Base-by-base conservation (phyloP, 2,113 vertebrate genomes). In the Chionodraco myersi region DNA sequence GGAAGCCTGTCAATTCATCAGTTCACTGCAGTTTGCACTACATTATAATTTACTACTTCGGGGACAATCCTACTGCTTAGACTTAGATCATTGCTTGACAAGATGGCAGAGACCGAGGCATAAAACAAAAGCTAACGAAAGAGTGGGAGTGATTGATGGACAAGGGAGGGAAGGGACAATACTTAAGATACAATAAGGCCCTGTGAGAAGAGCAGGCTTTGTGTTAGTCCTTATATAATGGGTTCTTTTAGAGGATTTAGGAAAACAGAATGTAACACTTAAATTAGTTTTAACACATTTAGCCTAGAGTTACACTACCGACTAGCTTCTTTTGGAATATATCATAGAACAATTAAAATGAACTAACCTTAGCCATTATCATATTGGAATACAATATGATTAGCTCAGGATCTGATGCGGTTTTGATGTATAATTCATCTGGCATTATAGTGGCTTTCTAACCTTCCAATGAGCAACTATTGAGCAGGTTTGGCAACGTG, bases 61-160 rank as follows among this genome's bases (percentile, higher is more conserved):
- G 61, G 7, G 3, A 65, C 34, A 49, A 41, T 18, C 30, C 1
- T 2, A 1, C 16, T 69, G 0, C 10, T 62, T 48, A 41, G 30
- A 41, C 16, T 65, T 47, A 57, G 36, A 69, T 79, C 18, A 59
- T 18, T 3, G 57, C 62, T 36, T 59, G 74, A 82, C 61, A 60
- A 8, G 60, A 52, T 8, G 3, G 6, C 53, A 0, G 23, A 60
- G 64, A 9, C 36, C 6, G 54, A 10, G 47, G 26, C 44, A 44
- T 49, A 74, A 47, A 53, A 65, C 63, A 87, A 83, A 81, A 68
- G 71, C 51, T 0, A 10, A 62, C 18, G 11, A 34, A 57, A 5
- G 68, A 68, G 80, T 77, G 72, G 72, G 71, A 81, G 52, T 21
- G 53, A 44, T 9, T 87, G 80, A 85, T 70, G 65, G 77, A 75